Evolutionary conservation across 2,797 vertebrate species (phyloP).

Genomic region (Syncerus caffer): DNA sequence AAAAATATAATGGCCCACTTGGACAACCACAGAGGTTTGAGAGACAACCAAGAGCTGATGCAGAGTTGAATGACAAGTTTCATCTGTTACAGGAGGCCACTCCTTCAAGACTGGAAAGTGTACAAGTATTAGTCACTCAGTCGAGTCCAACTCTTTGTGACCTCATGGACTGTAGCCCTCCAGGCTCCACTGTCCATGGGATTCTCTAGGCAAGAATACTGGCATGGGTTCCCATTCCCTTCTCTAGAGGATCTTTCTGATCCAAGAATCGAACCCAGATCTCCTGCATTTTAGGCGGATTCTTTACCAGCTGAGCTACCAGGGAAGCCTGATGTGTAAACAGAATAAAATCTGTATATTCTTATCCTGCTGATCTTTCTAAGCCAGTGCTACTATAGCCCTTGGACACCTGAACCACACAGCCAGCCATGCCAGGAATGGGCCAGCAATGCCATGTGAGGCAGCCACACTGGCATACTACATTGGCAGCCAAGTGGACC

Average conservation of each 20-base stretch:
- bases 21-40: too few species aligned
- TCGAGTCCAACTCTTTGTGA: neutral
- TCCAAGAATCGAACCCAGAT: neutral
- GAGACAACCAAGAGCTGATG: too few species aligned
- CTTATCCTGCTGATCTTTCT: neutral
- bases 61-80: too few species aligned
- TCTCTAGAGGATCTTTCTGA: neutral
- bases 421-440: neutral
- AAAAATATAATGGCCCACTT: accelerated
- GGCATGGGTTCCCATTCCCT: neutral
- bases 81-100: too few species aligned
- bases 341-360: neutral
- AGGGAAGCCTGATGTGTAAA: neutral
- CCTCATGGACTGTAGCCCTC: neutral
- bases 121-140: neutral
- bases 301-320: neutral
- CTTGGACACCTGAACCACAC: neutral
- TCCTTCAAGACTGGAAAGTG: too few species aligned
- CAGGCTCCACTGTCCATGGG: neutral
- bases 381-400: neutral
- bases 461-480: neutral
- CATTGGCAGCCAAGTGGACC: neutral
- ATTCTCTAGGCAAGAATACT: neutral
- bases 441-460: neutral
- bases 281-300: accelerated